These are phyloP conservation scores for Cynocephalus volans DNA, from an alignment of 2,113 vertebrate species.

Conservation along the genomic window DNA sequence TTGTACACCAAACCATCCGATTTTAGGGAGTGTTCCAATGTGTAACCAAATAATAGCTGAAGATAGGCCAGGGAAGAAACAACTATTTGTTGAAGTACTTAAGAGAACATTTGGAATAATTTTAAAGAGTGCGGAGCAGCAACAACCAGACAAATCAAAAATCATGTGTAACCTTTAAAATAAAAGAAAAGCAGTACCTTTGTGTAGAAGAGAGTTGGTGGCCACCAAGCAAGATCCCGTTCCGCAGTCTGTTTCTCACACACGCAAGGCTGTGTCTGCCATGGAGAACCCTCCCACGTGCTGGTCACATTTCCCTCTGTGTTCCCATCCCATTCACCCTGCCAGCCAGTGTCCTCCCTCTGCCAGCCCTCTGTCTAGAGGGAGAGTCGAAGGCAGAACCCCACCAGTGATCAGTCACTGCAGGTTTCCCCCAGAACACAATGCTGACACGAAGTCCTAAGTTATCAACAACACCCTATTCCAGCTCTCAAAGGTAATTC, in stretches of 20 bases:
- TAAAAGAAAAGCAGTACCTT: slow-evolving; percentile 70
- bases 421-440: slow-evolving; percentile 63
- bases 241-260: slow-evolving; percentile 3
- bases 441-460: slow-evolving; percentile 75
- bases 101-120: neutral
- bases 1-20: neutral
- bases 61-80: slow-evolving; percentile 52
- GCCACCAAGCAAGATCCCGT: neutral
- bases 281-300: slow-evolving; percentile 11
- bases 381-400: slow-evolving; percentile 50
- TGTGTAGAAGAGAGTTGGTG: neutral
- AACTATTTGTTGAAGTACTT: neutral
- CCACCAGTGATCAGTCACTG: slow-evolving; percentile 51
- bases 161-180: neutral
- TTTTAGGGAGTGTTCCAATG: neutral
- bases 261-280: neutral
- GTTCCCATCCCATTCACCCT: slow-evolving; percentile 69
- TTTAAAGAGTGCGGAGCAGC: neutral
- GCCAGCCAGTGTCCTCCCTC: slow-evolving; percentile 3
- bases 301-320: slow-evolving; percentile 57
- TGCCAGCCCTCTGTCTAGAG: neutral
- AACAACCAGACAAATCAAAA: neutral
- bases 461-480: slow-evolving; percentile 72
- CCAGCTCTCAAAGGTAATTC: slow-evolving; percentile 74
- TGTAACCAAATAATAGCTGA: slow-evolving; percentile 55